These are phyloP conservation scores for Drosophila recens DNA, from an alignment of 2,888 invertebrate species.

Conservation along the genomic window DNA sequence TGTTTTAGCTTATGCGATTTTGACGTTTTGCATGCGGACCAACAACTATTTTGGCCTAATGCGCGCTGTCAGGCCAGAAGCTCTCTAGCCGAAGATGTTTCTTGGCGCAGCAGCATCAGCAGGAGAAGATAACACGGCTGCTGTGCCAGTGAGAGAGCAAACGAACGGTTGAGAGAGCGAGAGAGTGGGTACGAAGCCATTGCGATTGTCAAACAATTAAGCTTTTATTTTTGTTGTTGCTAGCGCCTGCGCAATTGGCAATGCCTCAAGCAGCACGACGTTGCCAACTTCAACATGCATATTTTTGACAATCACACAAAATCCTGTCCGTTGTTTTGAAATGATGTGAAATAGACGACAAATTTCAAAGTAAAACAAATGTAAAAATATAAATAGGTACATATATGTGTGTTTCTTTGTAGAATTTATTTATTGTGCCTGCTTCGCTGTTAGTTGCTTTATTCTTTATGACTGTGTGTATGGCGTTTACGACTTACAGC, in stretches of 20 bases:
- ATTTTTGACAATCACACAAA: slow-evolving; percentile 31
- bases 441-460: not conserved
- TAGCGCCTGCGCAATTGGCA: slow-evolving; percentile 60
- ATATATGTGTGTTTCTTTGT: not conserved
- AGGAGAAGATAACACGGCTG: slow-evolving; percentile 39
- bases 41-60: slow-evolving; percentile 83
- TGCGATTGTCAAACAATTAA: slow-evolving; percentile 48
- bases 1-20: slow-evolving; percentile 82
- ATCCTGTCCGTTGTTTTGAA: slow-evolving; percentile 30
- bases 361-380: not conserved
- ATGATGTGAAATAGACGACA: not conserved
- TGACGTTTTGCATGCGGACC: slow-evolving; percentile 85
- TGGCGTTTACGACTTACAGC: slow-evolving; percentile 59
- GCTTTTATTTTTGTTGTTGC: slow-evolving; percentile 69
- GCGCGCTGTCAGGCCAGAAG: slow-evolving; percentile 74
- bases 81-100: slow-evolving; percentile 65
- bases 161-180: slow-evolving; percentile 11
- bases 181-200: slow-evolving; percentile 14
- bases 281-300: slow-evolving; percentile 28
- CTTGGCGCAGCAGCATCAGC: slow-evolving; percentile 40
- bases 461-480: slow-evolving; percentile 17
- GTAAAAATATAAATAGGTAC: not conserved
- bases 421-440: not conserved
- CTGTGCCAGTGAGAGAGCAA: slow-evolving; percentile 36
- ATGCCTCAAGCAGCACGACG: slow-evolving; percentile 7